Evolutionary conservation across 2,888 invertebrate genomes (phyloP).

Genomic region (Ophion costatus): DNA sequence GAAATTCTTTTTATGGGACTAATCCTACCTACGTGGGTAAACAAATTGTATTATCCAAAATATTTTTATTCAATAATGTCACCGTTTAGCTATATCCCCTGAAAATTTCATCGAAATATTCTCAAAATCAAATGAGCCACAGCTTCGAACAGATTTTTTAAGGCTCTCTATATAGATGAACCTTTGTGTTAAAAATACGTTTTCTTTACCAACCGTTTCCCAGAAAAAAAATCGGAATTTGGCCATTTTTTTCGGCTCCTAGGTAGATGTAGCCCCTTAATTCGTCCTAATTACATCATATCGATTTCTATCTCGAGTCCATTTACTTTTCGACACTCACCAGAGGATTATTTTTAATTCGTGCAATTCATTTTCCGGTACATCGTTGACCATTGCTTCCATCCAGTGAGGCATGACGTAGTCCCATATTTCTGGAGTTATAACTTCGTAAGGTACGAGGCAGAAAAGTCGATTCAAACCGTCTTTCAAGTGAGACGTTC

Average conservation of each 20-base stretch:
- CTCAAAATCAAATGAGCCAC: too few relatives aligned
- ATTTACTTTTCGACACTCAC: conserved; percentile 79
- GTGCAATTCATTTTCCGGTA: conserved; percentile 93
- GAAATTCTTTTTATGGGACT: background rate
- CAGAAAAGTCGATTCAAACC: conserved; percentile 97
- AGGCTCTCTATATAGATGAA: too few relatives aligned
- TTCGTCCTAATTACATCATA: background rate
- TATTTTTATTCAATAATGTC: too few relatives aligned
- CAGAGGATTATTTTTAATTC: conserved; percentile 93
- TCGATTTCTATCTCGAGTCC: background rate
- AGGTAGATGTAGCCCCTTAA: background rate
- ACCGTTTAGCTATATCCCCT: too few relatives aligned
- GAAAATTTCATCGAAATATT: too few relatives aligned
- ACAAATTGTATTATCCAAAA: too few relatives aligned
- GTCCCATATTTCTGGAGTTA: conserved; percentile 98
- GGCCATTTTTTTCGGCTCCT: too few relatives aligned
- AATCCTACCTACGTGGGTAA: too few relatives aligned
- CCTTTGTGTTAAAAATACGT: too few relatives aligned
- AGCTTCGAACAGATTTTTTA: too few relatives aligned
- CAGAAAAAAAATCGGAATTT: too few relatives aligned
- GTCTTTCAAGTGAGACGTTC: conserved; percentile 96
- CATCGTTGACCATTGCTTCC: conserved; percentile 97
- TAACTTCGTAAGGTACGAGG: conserved; percentile 98
- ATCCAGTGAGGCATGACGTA: conserved; percentile 99
- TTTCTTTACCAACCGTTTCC: too few relatives aligned